Percentiles rank a stretch among this genome's conserved stretches.
phyloP scores from a whole-genome alignment of 2,797 vertebrate genomes.

The Pipistrellus kuhlii region DNA sequence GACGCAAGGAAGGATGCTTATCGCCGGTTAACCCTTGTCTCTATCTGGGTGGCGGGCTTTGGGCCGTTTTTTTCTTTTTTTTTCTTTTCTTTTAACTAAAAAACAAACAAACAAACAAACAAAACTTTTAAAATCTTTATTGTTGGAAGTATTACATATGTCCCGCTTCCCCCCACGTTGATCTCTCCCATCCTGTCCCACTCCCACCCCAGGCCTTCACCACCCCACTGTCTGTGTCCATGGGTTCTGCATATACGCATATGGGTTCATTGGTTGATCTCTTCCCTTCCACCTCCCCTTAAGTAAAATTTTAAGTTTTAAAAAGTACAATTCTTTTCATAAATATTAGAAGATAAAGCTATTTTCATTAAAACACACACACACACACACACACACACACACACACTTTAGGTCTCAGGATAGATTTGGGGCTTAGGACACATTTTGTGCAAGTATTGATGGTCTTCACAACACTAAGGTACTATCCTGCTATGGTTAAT shows the following conservation, averaged over 20 bases:
- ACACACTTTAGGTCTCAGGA: neutral
- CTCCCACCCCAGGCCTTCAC: no score
- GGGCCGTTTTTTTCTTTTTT: neutral
- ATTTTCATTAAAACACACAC: neutral
- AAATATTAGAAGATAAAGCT: constrained; percentile 2
- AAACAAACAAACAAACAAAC: neutral
- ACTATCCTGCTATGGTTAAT: neutral
- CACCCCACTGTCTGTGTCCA: no score
- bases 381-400: neutral
- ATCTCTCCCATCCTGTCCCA: no score
- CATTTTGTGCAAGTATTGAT: neutral
- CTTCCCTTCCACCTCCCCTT: no score
- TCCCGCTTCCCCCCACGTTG: no score
- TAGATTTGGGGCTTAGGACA: neutral
- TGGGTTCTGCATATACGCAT: no score
- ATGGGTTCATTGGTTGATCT: no score
- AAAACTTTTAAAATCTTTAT: no score
- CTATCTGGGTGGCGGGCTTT: neutral
- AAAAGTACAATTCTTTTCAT: neutral
- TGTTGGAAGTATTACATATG: no score
- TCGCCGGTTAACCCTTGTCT: neutral
- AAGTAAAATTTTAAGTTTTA: neutral
- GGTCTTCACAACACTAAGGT: neutral
- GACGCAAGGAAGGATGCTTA: neutral
- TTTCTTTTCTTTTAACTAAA: neutral